phyloP scores from a whole-genome alignment of 2,113 vertebrate genomes.

The Sialia sialis region DNA sequence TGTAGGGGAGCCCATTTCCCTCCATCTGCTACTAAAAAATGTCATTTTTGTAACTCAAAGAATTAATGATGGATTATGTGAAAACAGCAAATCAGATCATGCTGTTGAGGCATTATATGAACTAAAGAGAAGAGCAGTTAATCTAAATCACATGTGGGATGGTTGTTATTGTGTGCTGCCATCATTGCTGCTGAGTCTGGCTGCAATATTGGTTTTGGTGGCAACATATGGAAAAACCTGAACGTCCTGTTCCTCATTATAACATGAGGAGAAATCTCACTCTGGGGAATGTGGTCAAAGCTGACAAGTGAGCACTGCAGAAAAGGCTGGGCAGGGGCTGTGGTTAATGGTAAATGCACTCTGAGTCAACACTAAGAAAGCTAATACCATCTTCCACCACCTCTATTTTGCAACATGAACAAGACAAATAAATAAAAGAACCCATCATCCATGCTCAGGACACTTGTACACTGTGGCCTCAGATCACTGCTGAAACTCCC shows the following conservation, averaged over 20 bases:
- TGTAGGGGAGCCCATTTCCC: neutral
- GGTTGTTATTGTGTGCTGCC: neutral
- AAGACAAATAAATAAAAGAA: neutral
- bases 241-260: slow-evolving; percentile 4
- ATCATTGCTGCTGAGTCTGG: neutral
- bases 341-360: neutral
- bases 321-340: neutral
- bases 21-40: neutral
- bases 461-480: neutral
- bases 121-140: neutral
- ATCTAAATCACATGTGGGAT: neutral
- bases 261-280: neutral
- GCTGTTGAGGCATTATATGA: slow-evolving; percentile 4
- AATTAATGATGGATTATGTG: neutral
- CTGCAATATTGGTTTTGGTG: neutral
- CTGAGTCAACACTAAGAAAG: neutral
- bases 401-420: neutral
- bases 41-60: neutral
- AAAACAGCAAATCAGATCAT: slow-evolving; percentile 7
- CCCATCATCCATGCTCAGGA: neutral
- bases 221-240: neutral
- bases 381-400: neutral
- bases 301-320: neutral
- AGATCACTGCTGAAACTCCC: neutral
- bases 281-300: neutral